phyloP scores from a whole-genome alignment of 2,113 vertebrate species.

The Lutjanus erythropterus region DNA sequence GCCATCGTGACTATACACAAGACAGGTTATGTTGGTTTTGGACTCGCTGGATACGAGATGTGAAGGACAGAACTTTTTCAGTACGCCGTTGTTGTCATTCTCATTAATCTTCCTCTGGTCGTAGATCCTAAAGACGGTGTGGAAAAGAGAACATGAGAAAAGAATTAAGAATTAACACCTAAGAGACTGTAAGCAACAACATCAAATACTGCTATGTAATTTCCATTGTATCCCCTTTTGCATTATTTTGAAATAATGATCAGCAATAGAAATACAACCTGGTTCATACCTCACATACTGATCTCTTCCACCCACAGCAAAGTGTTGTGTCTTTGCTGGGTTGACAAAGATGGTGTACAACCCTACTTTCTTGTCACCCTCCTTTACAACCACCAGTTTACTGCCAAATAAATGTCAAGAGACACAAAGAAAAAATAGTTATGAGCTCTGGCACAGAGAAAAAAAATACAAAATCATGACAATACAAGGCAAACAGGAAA shows the following conservation, averaged over 20 bases:
- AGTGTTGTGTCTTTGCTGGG: conserved; percentile 94
- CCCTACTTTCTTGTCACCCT: conserved; percentile 96
- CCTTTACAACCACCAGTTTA: conserved; percentile 96
- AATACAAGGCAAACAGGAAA: background rate
- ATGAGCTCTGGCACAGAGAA: background rate
- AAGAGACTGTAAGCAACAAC: background rate
- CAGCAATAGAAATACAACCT: background rate
- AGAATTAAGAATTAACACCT: background rate
- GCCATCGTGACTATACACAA: conserved; percentile 97
- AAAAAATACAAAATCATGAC: background rate
- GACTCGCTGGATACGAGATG: conserved; percentile 96
- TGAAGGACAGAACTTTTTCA: conserved; percentile 97
- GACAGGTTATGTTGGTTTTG: conserved; percentile 97
- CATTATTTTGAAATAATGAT: background rate
- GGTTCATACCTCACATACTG: conserved; percentile 92
- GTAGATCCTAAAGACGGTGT: conserved; percentile 88
- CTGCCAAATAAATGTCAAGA: conserved; percentile 76
- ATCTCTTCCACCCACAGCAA: conserved; percentile 95
- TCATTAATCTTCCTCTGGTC: conserved; percentile 97
- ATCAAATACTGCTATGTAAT: background rate
- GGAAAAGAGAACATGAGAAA: background rate
- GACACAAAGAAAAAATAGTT: conserved; percentile 17
- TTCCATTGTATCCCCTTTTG: background rate
- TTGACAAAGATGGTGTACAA: conserved; percentile 97
- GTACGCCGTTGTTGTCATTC: conserved; percentile 95